Evolutionary conservation across 2,113 vertebrate species (phyloP).

Genomic region (Lagopus leucura): DNA sequence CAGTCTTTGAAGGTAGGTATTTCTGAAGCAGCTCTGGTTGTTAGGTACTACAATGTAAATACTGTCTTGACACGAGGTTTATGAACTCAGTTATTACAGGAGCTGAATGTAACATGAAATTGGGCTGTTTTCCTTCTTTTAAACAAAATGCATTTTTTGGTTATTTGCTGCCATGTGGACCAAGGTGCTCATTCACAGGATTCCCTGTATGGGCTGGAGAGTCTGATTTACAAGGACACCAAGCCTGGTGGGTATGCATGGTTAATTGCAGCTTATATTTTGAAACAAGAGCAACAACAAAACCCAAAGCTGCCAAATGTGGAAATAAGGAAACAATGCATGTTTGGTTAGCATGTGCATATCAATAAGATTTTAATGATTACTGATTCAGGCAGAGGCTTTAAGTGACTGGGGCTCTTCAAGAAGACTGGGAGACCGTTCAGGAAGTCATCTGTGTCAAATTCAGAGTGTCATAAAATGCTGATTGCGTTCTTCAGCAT

Average conservation of each 20-base stretch:
- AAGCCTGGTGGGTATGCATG: slow-evolving; percentile 87
- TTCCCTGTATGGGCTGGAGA: slow-evolving; percentile 90
- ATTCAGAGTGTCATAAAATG: not conserved
- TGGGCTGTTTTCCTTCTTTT: not conserved
- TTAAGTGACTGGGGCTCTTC: not conserved
- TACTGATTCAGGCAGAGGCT: not conserved
- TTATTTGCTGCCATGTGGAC: slow-evolving; percentile 71
- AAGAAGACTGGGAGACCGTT: not conserved
- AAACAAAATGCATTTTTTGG: slow-evolving; percentile 37
- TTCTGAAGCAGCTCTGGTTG: not conserved
- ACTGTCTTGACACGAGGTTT: not conserved
- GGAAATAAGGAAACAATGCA: not conserved
- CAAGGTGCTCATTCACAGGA: slow-evolving; percentile 86
- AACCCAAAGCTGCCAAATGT: not conserved
- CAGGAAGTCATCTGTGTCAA: not conserved
- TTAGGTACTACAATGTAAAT: not conserved
- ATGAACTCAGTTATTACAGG: not conserved
- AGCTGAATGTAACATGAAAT: not conserved
- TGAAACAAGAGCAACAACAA: not conserved
- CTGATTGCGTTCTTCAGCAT: not conserved
- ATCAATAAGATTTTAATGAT: not conserved
- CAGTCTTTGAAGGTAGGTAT: not conserved
- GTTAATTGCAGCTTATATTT: not conserved
- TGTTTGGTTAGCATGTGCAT: not conserved
- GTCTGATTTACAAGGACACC: slow-evolving; percentile 88